These are phyloP conservation scores for Xestia xanthographa DNA, from an alignment of 2,888 invertebrate species.

Conservation along the genomic window DNA sequence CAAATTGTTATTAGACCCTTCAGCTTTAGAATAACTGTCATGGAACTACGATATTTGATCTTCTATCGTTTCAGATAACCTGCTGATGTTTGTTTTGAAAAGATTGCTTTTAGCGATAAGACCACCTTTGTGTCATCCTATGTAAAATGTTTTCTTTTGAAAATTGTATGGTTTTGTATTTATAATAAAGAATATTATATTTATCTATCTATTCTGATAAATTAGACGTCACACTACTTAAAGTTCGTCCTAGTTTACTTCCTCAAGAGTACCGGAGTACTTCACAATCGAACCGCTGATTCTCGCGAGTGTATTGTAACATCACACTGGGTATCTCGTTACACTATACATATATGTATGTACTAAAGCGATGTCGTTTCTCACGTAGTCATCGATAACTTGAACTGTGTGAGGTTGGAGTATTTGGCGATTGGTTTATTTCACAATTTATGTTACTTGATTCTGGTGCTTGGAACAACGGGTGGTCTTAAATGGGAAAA, in stretches of 20 bases:
- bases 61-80: background rate
- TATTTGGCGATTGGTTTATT: background rate
- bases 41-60: background rate
- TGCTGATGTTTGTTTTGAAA: too few species aligned
- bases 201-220: background rate
- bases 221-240: background rate
- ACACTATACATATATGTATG: slow-evolving; percentile 15
- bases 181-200: too few species aligned
- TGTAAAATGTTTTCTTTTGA: too few species aligned
- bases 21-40: background rate
- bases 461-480: background rate
- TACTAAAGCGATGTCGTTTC: slow-evolving; percentile 35
- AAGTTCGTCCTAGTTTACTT: slow-evolving; percentile 15
- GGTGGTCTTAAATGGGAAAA: background rate
- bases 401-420: background rate
- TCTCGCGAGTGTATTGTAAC: slow-evolving; percentile 19
- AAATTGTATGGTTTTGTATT: too few species aligned
- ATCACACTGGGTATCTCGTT: slow-evolving; percentile 26
- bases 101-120: too few species aligned
- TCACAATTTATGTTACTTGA: background rate
- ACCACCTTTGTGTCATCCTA: too few species aligned
- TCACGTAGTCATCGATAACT: slow-evolving; percentile 51
- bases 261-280: slow-evolving; percentile 16
- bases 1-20: background rate
- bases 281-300: slow-evolving; percentile 30